phyloP scores from a whole-genome alignment of 2,888 invertebrate species.

The Spilarctia lutea region DNA sequence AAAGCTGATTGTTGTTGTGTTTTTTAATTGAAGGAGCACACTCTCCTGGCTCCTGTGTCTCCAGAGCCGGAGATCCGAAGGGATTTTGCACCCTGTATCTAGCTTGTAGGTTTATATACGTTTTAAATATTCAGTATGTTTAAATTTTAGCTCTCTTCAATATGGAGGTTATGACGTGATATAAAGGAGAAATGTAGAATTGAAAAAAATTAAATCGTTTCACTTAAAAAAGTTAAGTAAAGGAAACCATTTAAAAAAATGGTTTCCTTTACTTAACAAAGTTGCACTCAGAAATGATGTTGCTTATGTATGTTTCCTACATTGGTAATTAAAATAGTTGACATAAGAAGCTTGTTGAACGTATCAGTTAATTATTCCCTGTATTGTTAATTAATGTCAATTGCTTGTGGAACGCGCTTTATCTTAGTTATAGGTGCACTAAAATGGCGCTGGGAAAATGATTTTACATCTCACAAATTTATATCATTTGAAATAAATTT shows the following conservation, averaged over 20 bases:
- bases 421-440: not conserved
- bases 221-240: not conserved
- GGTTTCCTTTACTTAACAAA: not conserved
- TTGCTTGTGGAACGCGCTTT: not conserved
- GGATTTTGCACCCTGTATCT: too few relatives aligned
- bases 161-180: not conserved
- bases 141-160: too few relatives aligned
- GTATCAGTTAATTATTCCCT: not conserved
- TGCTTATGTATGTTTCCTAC: not conserved
- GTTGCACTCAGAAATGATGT: not conserved
- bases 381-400: slow-evolving; percentile 7
- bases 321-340: not conserved
- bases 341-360: not conserved
- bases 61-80: too few relatives aligned
- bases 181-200: not conserved
- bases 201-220: not conserved
- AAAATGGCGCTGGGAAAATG: not conserved
- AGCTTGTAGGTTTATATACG: too few relatives aligned
- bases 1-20: too few relatives aligned
- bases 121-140: too few relatives aligned
- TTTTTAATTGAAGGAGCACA: too few relatives aligned
- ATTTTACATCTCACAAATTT: not conserved
- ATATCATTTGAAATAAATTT: not conserved
- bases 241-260: too few relatives aligned
- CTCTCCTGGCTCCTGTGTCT: too few relatives aligned